These are phyloP conservation scores for Cantharis flavilabris DNA, from an alignment of 2,888 invertebrate species.

Conservation along the genomic window DNA sequence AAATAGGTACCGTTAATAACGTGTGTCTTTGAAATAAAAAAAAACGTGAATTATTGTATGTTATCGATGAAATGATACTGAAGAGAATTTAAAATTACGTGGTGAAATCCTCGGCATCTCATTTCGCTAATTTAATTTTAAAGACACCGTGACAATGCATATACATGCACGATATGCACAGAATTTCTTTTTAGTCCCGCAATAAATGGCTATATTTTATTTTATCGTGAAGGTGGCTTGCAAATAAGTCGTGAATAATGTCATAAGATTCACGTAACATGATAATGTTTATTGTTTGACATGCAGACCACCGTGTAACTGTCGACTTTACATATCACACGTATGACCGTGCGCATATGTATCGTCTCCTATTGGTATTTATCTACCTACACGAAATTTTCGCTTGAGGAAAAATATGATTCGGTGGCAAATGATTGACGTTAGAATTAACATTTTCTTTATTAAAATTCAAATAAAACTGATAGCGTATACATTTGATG, in stretches of 20 bases:
- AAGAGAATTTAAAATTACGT: neutral
- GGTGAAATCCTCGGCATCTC: neutral
- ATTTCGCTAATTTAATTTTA: conserved; percentile 1
- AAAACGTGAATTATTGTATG: neutral
- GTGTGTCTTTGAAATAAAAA: neutral
- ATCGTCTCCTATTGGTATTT: conserved; percentile 4
- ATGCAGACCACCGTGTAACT: conserved; percentile 40
- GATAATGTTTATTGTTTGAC: conserved; percentile 42
- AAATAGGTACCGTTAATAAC: neutral
- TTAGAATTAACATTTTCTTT: neutral
- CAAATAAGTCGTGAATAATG: conserved; percentile 36
- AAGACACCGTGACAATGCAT: conserved; percentile 13
- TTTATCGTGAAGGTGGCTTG: conserved; percentile 26
- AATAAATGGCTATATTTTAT: conserved; percentile 23
- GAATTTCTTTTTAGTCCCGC: conserved; percentile 16
- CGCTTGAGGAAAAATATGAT: neutral
- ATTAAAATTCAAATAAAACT: neutral
- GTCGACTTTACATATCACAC: conserved; percentile 31
- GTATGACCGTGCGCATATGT: conserved; percentile 25
- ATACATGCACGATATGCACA: conserved; percentile 17
- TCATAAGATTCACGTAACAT: conserved; percentile 40
- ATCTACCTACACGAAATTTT: conserved; percentile 7
- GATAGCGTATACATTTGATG: neutral
- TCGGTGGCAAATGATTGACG: conserved; percentile 19
- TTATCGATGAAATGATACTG: neutral